phyloP scores from a whole-genome alignment of 2,113 vertebrate genomes.

The Brevimyrus niger region DNA sequence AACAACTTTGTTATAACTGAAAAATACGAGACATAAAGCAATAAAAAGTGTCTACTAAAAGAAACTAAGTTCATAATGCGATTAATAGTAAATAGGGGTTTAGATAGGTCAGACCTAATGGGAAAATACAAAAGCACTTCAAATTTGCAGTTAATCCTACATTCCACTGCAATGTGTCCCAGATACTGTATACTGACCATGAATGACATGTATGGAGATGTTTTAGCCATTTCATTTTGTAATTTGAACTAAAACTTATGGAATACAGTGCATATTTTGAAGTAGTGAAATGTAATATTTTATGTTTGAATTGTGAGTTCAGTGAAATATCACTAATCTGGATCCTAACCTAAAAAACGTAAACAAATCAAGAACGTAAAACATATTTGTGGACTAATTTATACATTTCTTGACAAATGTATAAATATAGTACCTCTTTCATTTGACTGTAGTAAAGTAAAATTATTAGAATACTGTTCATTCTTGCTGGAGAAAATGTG shows the following conservation, averaged over 20 bases:
- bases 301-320: background rate
- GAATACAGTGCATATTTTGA: background rate
- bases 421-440: slow-evolving; percentile 1
- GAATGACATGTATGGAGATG: background rate
- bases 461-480: slow-evolving; percentile 22
- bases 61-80: background rate
- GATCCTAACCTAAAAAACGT: slow-evolving; percentile 19
- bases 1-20: background rate
- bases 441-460: slow-evolving; percentile 10
- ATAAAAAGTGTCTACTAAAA: background rate
- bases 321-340: background rate
- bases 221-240: background rate
- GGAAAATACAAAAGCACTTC: background rate
- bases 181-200: background rate
- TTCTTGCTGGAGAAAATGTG: slow-evolving; percentile 52
- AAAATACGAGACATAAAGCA: background rate
- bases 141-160: background rate
- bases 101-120: background rate
- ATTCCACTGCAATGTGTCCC: background rate
- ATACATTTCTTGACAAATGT: slow-evolving; percentile 27
- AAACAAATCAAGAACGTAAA: background rate
- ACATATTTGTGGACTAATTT: slow-evolving; percentile 17
- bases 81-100: background rate
- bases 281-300: background rate
- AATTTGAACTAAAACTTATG: background rate